Evolutionary conservation across 2,797 vertebrate genomes (phyloP), one percentile per base, ranked within the genome.

Genomic region (Coccyzus lansbergi): DNA sequence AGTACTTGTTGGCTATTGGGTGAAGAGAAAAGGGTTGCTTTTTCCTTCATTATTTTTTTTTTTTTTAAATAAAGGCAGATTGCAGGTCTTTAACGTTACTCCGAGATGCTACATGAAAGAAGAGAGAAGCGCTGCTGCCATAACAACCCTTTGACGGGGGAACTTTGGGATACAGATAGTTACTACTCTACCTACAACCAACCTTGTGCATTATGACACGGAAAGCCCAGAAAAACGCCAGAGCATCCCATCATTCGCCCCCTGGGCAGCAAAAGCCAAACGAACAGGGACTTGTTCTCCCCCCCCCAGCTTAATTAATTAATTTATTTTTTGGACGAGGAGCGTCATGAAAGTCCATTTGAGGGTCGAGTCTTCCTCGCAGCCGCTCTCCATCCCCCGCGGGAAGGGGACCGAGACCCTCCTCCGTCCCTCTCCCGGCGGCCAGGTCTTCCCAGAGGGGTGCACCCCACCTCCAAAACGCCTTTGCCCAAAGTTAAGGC

Each of bases 141-240:
- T 97, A 96, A 95, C 95, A 96, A 98, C 97, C 97, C 96, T 97
- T 96, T 78, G 17, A 59, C 75, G 79, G 51, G 51, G 86, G 80
- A 89, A 81, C 71, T 83, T 60, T 62, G 86, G 93, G 93, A 93
- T 89, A 81, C 44, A 63, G 83, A 95, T 51, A 95, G 94, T 91
- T 76, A 94, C 96, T 92, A 82, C 52, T 90, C 84, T 70, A 85
- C 93, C 94, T 89, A 80, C 89, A 92, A 91, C 63, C 63, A 77
- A 26, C 40, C 29, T 74, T 86, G 85, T 72, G 85, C 74, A 84
- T 72, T 77, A 79, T 68, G 69, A 83, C 65, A 91, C 78, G 38
- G 4, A 83, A 80, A 79, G 86, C 18, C 19, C 88, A 89, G 68
- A 78, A 87, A 87, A 38, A 38, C 87, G 40, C 65, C 77, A 20